Evolutionary conservation across 2,797 vertebrate genomes (phyloP), one percentile per base, ranked within the genome.

Genomic region (Gambelia wislizenii): DNA sequence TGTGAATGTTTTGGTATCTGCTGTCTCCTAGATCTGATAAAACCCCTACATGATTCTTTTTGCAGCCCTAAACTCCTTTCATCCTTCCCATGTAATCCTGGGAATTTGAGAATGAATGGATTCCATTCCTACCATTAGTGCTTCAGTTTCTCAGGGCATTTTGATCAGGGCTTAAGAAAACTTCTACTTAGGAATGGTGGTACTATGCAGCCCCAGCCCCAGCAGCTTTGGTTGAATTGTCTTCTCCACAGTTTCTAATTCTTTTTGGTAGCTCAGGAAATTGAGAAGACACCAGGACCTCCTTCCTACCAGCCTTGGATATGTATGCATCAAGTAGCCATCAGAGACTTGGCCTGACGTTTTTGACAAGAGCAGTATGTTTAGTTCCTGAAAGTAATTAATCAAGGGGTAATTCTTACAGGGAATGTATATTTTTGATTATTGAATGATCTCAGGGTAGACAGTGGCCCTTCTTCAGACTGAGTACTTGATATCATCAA

Each of bases 61-160:
- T 59, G 6, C 25, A 74, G 25, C 52, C n/a, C 52, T 44, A 27
- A 59, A 1, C 52, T 75, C 42, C 20, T 33, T 47, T 20, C 42
- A 36, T 64, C 5, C 33, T 12, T 85, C 27, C 20, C 42, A 61
- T 44, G 16, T 61, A 61, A 9, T 64, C n/a, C 69, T 79, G 67
- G 69, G 39, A 47, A 25, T 74, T 47, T 74, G 67, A 56, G 9
- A 81, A 52, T 82, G 69, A 59, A 67, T 81, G 49, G 16, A 81
- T 81, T 87, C 72, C 80, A 81, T 87, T 27, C 67, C n/a, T 54
- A 6, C 7, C 33, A 56, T 14, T 22, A 81, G 49, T 72, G 27
- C 77, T 54, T 81, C 67, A 56, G 27, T 44, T 70, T 72, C 80
- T 83, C 54, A 76, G 79, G 87, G 42, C 87, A 88, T 88, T 87